Evolutionary conservation across 1,140 invertebrate genomes (phyloP).

Genomic region (Cryptotermes secundus): DNA sequence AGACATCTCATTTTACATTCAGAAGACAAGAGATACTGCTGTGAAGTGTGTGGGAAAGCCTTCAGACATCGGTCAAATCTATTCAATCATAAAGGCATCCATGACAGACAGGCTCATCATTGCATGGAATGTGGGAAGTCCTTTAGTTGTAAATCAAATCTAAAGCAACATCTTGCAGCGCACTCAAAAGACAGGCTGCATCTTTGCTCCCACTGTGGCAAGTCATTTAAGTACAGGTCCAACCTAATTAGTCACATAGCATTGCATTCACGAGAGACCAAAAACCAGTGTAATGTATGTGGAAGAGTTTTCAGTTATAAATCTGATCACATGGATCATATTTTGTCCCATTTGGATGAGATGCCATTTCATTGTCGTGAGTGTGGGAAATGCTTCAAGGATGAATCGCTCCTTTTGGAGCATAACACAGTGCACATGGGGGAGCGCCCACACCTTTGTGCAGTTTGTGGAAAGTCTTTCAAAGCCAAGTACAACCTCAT

Average conservation of each 20-base stretch:
- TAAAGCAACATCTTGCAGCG: background rate
- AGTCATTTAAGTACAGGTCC: background rate
- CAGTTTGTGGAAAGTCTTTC: constrained; percentile 59
- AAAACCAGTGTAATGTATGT: constrained; percentile 45
- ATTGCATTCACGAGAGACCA: constrained; percentile 42
- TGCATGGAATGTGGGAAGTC: background rate
- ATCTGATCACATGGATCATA: constrained; percentile 38
- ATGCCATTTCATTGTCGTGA: constrained; percentile 27
- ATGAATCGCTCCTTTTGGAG: constrained; percentile 32
- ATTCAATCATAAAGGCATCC: background rate
- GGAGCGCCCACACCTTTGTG: constrained; percentile 62
- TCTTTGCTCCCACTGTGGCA: background rate
- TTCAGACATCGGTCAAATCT: background rate
- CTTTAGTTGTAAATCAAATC: background rate
- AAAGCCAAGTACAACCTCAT: background rate
- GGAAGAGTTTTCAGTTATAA: constrained; percentile 41
- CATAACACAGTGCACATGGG: constrained; percentile 52
- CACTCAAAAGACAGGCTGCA: background rate
- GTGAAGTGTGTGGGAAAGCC: background rate
- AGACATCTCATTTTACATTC: background rate
- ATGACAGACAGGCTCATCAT: background rate
- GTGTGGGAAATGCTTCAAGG: constrained; percentile 33
- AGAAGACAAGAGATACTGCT: background rate
- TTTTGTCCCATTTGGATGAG: background rate
- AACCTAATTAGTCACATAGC: constrained; percentile 29